Conservation (phyloP, 2,113 vertebrate genomes). For the Passer domesticus region DNA sequence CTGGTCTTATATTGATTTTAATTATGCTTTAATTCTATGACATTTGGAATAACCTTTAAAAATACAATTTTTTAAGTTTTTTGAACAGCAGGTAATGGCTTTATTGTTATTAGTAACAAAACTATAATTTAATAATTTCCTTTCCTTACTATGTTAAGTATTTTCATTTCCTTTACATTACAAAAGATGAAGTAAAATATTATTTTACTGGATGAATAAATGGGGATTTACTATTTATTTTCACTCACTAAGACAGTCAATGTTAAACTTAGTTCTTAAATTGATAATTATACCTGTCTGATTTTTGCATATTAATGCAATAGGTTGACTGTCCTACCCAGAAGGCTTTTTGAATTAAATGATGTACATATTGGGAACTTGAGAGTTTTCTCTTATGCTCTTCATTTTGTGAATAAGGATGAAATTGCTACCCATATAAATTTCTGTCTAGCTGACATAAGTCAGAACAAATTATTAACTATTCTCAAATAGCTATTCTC, state of each 20-base stretch:
- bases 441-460: not conserved
- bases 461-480: not conserved
- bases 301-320: not conserved
- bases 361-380: not conserved
- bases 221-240: not conserved
- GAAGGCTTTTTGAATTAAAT: not conserved
- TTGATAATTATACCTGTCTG: not conserved
- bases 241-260: not conserved
- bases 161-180: not conserved
- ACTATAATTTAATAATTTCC: not conserved
- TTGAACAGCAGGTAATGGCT: not conserved
- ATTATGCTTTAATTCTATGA: not conserved
- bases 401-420: not conserved
- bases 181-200: not conserved
- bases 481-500: not conserved
- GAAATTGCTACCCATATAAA: not conserved
- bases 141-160: not conserved
- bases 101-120: slow-evolving; percentile 20
- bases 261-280: not conserved
- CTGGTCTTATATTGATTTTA: not conserved
- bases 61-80: slow-evolving; percentile 31
- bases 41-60: slow-evolving; percentile 32
- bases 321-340: not conserved
- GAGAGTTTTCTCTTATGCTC: not conserved
- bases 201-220: not conserved